Percentiles rank a stretch among this genome's conserved stretches.
Evolutionary conservation across 2,888 invertebrate genomes (phyloP).

Genomic region (Tiphia femorata): DNA sequence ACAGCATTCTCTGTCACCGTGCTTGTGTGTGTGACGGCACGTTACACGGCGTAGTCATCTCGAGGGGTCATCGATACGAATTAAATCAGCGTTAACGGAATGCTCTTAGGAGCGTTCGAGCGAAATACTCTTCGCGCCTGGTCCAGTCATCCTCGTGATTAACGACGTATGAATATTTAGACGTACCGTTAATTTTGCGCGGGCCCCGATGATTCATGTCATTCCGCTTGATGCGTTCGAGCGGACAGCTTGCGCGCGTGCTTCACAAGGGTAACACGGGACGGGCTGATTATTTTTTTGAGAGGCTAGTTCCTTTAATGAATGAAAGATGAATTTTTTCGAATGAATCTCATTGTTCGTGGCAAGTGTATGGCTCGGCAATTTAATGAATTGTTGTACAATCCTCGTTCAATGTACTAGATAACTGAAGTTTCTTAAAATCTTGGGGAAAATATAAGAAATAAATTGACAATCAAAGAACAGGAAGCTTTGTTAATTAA

Average conservation of each 20-base stretch:
- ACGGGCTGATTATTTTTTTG: too few relatives aligned
- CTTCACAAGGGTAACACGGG: neutral
- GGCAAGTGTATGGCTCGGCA: too few relatives aligned
- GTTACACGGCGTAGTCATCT: too few relatives aligned
- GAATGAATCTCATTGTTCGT: neutral
- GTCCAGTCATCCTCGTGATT: slow-evolving; percentile 41
- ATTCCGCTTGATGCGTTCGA: slow-evolving; percentile 19
- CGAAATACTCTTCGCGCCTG: slow-evolving; percentile 34
- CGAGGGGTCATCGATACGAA: slow-evolving; percentile 41
- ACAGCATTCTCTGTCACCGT: neutral
- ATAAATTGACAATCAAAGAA: too few relatives aligned
- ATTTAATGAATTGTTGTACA: too few relatives aligned
- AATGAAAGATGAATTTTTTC: neutral
- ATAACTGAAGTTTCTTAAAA: too few relatives aligned
- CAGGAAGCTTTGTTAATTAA: too few relatives aligned
- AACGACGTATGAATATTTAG: slow-evolving; percentile 53
- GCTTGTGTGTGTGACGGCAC: too few relatives aligned
- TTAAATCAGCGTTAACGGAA: slow-evolving; percentile 50
- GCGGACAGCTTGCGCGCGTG: neutral
- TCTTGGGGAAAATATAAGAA: too few relatives aligned
- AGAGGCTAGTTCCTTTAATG: too few relatives aligned
- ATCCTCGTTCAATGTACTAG: too few relatives aligned
- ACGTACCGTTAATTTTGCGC: slow-evolving; percentile 44
- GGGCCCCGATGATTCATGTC: slow-evolving; percentile 37
- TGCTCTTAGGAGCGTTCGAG: slow-evolving; percentile 37